Percentiles rank a stretch among this genome's conserved stretches.
Evolutionary conservation across 2,113 vertebrate species (phyloP).

Genomic region (Sylvietta virens): DNA sequence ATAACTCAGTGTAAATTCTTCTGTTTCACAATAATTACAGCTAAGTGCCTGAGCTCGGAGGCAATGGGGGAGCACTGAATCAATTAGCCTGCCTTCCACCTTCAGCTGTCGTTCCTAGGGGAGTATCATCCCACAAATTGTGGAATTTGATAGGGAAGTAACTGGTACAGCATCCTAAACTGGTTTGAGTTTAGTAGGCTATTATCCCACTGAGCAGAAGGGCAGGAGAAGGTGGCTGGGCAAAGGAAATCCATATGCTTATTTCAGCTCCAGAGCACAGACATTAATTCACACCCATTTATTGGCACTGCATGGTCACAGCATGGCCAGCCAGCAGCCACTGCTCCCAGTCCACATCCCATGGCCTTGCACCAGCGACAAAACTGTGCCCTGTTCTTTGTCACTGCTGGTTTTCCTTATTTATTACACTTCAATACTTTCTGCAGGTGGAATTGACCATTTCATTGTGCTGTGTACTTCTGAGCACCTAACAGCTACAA

Average conservation of each 20-base stretch:
- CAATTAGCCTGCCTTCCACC: not conserved
- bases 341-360: not conserved
- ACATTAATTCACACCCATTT: not conserved
- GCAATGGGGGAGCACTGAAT: not conserved
- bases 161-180: not conserved
- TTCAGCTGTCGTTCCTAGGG: not conserved
- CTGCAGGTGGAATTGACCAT: not conserved
- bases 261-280: not conserved
- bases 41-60: not conserved
- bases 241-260: not conserved
- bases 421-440: not conserved
- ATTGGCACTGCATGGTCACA: not conserved
- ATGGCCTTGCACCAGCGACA: accelerated
- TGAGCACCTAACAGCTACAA: not conserved
- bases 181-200: not conserved
- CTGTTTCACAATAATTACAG: not conserved
- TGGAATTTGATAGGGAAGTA: not conserved
- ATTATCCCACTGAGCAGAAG: not conserved
- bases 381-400: not conserved
- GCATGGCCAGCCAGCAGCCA: not conserved
- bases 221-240: not conserved
- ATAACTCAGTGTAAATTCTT: not conserved
- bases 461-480: not conserved
- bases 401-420: not conserved
- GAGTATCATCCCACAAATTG: not conserved